Conservation (phyloP, 2,113 vertebrate species). For the Pollachius pollachius region DNA sequence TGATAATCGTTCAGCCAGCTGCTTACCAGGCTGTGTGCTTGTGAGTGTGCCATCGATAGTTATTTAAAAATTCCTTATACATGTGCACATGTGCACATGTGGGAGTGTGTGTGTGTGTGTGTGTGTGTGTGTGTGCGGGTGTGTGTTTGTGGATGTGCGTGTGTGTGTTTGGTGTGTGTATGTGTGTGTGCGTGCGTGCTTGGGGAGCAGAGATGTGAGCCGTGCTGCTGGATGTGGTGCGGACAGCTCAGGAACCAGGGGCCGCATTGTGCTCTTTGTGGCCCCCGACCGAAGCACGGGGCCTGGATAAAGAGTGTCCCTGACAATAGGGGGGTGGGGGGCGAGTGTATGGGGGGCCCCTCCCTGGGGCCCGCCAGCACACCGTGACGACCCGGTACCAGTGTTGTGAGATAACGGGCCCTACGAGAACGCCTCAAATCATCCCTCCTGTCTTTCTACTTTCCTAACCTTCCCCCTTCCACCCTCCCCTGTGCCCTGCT, state of each 20-base stretch:
- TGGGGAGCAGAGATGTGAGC: no score
- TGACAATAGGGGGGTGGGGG: slow-evolving; percentile 32
- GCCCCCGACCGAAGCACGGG: slow-evolving; percentile 43
- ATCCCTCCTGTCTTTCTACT: slow-evolving; percentile 51
- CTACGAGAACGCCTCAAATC: slow-evolving; percentile 56
- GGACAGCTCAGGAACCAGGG: slow-evolving; percentile 46
- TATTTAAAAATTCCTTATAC: no score
- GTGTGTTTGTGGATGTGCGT: neutral
- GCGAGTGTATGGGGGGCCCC: slow-evolving; percentile 12
- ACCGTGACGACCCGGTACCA: slow-evolving; percentile 58
- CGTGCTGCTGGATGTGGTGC: slow-evolving; percentile 14
- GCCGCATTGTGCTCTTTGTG: slow-evolving; percentile 56
- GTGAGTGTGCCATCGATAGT: neutral
- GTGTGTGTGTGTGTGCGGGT: slow-evolving; percentile 22
- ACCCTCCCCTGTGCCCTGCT: slow-evolving; percentile 13
- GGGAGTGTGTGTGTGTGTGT: neutral
- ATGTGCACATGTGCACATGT: neutral
- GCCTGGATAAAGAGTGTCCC: slow-evolving; percentile 62
- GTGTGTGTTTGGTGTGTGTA: neutral
- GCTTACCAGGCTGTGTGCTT: slow-evolving; percentile 42
- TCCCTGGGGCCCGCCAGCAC: slow-evolving; percentile 57
- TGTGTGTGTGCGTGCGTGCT: neutral
- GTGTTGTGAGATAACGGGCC: slow-evolving; percentile 71
- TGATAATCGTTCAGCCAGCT: slow-evolving; percentile 50
- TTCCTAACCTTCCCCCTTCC: slow-evolving; percentile 21